Evolutionary conservation across 2,888 invertebrate species (phyloP), one percentile per base, ranked within the genome.

Genomic region (Yponomeuta plumbellus): DNA sequence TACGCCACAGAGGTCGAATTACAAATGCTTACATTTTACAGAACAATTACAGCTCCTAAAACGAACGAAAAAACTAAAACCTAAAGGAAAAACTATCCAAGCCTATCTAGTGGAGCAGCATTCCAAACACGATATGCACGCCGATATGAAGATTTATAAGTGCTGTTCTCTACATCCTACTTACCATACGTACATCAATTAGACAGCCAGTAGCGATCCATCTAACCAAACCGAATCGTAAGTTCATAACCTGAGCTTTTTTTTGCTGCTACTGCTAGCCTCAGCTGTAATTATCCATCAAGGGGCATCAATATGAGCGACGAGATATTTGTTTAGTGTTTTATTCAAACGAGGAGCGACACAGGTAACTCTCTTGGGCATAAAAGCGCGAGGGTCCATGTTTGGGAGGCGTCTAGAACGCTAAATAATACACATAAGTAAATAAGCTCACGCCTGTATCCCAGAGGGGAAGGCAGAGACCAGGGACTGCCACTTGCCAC

Each of bases 321-420:
- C 34, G 20, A 10, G 62, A 62, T 62, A 62, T 62, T 59, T 66
- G 58, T 66, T 59, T 58, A 59, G 64, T 40, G 52, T 66, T 68
- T 69, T 67, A 70, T 66, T 68, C 72, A 78, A 62, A 62, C 39
- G 34, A 20, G 62, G 20, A 62, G 13, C 39, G 62, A 62, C 62
- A 20, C 57, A 23, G 66, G 23, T 23, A 34, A 34, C 34, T 34
- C 34, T 34, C 8, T 34, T 34, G 34, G 34, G 34, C 34, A 10
- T 34, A 34, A 34, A 34, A 34, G 34, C 34, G 34, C 34, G 1
- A 34, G 34, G 8, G 34, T 26, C 26, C 26, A 26, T 26, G 34
- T 34, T 34, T 6, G 34, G 34, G 3, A 6, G 34, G n/a, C n/a
- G n/a, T n/a, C n/a, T n/a, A n/a, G n/a, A n/a, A n/a, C n/a, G n/a